Evolutionary conservation across 2,888 invertebrate genomes (phyloP).

Genomic region (Erebia ligea): DNA sequence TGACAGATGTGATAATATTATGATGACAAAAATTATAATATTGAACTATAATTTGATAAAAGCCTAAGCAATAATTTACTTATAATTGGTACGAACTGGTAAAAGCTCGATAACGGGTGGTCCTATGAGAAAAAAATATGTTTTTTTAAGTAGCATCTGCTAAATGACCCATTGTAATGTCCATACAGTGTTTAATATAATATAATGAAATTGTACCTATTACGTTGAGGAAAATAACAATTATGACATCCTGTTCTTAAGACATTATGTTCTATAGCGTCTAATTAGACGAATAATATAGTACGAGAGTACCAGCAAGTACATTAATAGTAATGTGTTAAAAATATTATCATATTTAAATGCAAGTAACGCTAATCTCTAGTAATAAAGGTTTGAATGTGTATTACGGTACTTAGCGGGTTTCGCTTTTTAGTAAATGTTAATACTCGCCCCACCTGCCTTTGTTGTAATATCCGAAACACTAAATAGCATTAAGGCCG

Average conservation of each 20-base stretch:
- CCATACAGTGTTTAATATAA: constrained; percentile 1
- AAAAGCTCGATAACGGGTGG: background rate
- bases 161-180: background rate
- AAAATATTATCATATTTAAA: constrained; percentile 14
- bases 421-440: constrained; percentile 22
- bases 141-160: constrained; percentile 1
- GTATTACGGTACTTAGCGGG: constrained; percentile 9
- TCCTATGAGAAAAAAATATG: background rate
- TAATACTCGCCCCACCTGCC: constrained; percentile 14
- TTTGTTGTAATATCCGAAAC: constrained; percentile 14
- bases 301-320: background rate
- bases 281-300: constrained; percentile 12
- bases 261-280: background rate
- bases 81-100: background rate
- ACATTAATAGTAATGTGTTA: background rate
- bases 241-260: background rate
- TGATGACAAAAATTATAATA: too few relatives aligned
- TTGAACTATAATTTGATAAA: too few relatives aligned
- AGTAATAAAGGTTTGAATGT: constrained; percentile 14
- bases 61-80: too few relatives aligned
- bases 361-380: constrained; percentile 3
- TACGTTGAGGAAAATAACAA: constrained; percentile 5
- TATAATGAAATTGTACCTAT: constrained; percentile 1
- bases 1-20: too few relatives aligned
- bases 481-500: constrained; percentile 15